Base-by-base conservation (phyloP, 1,140 invertebrate genomes). In the Philopotamus ludificatus region DNA sequence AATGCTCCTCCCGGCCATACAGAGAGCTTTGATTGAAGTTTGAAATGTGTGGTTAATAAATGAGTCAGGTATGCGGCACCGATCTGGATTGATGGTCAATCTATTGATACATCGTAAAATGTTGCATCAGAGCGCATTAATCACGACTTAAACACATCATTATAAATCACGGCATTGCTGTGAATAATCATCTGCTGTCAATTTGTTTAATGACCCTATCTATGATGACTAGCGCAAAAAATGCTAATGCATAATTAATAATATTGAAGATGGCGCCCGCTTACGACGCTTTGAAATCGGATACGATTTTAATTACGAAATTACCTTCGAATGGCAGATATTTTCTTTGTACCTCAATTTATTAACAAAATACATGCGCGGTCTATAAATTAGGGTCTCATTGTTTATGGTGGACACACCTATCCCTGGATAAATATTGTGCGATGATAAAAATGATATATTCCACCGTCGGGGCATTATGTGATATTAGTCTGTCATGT, bases 401-500 rank as follows among this genome's bases (percentile, higher is more conserved):
- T 47, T 47, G 44, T 47, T 47, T 7, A 7, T 7, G 15, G 10
- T 16, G 8, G 44, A 47, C 44, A 47, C 44, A 47, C 44, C 44
- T 47, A 47, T 47, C 18, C 44, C 44, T 16, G 44, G 8, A 16
- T 47, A 47, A 47, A 47, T 47, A 47, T 47, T 47, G 44, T 44
- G 63, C 57, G 63, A 58, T 49, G 63, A 65, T 65, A 65, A 65
- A 65, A 65, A 65, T 65, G 63, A 65, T 65, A 65, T 65, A 65
- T 65, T 65, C 58, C 53, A 54, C 50, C 3, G 53, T 45, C 23
- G 53, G n/a, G 63, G 63, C 45, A 65, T 65, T 65, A 65, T 65
- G 55, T 65, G 63, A 65, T 65, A 65, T 65, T 65, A 65, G 63
- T 44, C 63, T 58, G 63, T 65, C 63, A 65, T 59, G 63, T 16